Evolutionary conservation across 2,888 invertebrate species (phyloP).

Genomic region (Mystacides longicornis): DNA sequence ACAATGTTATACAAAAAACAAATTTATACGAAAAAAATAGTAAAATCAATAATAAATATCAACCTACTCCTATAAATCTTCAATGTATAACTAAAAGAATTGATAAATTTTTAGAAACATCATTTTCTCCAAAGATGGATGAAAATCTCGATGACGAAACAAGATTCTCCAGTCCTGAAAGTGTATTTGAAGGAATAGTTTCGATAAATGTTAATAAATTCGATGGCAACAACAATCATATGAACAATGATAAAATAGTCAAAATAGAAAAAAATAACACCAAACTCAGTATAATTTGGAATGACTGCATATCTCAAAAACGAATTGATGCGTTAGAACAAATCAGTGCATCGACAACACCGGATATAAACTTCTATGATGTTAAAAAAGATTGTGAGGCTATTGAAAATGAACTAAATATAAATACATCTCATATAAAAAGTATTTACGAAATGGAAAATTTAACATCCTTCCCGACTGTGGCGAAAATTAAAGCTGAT

Average conservation of each 20-base stretch:
- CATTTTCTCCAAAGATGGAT: slow-evolving; percentile 16
- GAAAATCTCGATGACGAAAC: slow-evolving; percentile 13
- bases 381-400: no score
- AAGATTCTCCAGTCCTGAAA: slow-evolving; percentile 22
- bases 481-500: slow-evolving; percentile 19
- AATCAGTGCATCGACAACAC: slow-evolving; percentile 12
- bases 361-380: slow-evolving; percentile 10
- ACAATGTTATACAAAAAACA: no score
- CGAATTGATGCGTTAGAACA: slow-evolving; percentile 19
- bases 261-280: slow-evolving; percentile 15
- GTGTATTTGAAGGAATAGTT: slow-evolving; percentile 11
- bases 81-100: slow-evolving; percentile 19
- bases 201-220: slow-evolving; percentile 10
- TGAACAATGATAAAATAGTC: slow-evolving; percentile 6
- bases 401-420: background rate
- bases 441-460: background rate
- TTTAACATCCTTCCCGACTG: slow-evolving; percentile 3
- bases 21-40: background rate
- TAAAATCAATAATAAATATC: slow-evolving; percentile 8
- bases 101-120: slow-evolving; percentile 18
- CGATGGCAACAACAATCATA: slow-evolving; percentile 5
- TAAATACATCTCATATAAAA: no score
- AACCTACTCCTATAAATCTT: slow-evolving; percentile 14
- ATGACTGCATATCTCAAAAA: slow-evolving; percentile 12
- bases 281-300: slow-evolving; percentile 9